These are phyloP conservation scores for Holotrichia oblita DNA, from an alignment of 1,140 invertebrate genomes.

Conservation along the genomic window DNA sequence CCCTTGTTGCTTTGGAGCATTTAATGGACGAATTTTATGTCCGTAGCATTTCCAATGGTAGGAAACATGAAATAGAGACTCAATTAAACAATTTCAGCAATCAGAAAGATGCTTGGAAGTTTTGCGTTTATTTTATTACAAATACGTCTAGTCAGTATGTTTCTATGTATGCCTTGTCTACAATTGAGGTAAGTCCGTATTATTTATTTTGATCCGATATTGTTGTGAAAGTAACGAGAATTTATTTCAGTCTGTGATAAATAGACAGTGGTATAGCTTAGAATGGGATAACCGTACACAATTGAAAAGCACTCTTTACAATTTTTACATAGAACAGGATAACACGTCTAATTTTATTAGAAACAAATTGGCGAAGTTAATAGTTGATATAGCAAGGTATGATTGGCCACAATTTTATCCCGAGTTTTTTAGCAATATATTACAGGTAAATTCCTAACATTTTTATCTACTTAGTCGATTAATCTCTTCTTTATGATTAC, in stretches of 20 bases:
- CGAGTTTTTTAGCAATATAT: constrained; percentile 82
- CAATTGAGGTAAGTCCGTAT: constrained; percentile 77
- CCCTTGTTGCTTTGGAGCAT: constrained; percentile 72
- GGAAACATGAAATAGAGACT: constrained; percentile 87
- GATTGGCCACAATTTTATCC: constrained; percentile 89
- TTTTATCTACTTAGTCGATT: constrained; percentile 28
- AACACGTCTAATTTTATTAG: constrained; percentile 77
- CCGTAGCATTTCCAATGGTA: constrained; percentile 78
- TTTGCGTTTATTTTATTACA: constrained; percentile 83
- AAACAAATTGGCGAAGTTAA: constrained; percentile 86
- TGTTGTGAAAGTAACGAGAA: not conserved
- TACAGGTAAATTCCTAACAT: constrained; percentile 68
- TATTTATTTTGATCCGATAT: constrained; percentile 21
- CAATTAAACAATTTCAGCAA: constrained; percentile 82
- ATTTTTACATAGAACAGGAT: constrained; percentile 75
- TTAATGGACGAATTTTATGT: constrained; percentile 91
- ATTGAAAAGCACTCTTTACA: constrained; percentile 77
- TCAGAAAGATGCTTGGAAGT: constrained; percentile 82
- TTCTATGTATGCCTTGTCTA: constrained; percentile 88
- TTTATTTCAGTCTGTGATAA: constrained; percentile 80
- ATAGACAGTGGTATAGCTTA: constrained; percentile 81
- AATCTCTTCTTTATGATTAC: constrained; percentile 49
- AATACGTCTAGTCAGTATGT: constrained; percentile 88
- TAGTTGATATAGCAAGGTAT: constrained; percentile 84
- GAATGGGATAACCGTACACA: constrained; percentile 74